Percentiles rank a stretch among this genome's conserved stretches.
Conservation (phyloP, 2,113 vertebrate genomes). For the Galemys pyrenaicus region DNA sequence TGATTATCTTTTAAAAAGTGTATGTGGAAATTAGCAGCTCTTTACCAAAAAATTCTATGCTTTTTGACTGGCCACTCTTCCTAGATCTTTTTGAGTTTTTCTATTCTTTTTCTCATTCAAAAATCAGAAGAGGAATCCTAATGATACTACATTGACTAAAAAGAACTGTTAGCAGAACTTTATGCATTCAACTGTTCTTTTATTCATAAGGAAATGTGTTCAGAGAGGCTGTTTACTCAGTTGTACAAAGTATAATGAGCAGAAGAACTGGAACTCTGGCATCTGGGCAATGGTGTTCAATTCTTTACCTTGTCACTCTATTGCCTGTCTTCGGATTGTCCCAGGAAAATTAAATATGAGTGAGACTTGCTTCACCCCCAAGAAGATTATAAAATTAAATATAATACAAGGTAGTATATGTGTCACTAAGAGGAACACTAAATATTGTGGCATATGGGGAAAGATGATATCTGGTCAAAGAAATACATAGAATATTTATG, state of each 20-base stretch:
- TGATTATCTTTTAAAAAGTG: not conserved
- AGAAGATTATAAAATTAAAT: not conserved
- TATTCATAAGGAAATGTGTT: not conserved
- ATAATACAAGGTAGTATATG: not conserved
- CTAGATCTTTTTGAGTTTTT: not conserved
- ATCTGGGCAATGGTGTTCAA: not conserved
- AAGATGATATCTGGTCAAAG: not conserved
- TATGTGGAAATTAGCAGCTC: conserved; percentile 7
- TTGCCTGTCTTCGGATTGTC: not conserved
- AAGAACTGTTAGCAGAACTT: not conserved
- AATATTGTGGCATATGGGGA: not conserved
- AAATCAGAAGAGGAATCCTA: not conserved
- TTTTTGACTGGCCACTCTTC: not conserved
- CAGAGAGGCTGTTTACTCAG: not conserved
- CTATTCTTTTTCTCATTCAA: not conserved
- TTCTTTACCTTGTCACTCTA: not conserved
- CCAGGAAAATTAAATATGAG: not conserved
- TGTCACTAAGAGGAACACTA: not conserved
- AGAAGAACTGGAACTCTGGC: not conserved
- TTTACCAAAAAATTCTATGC: not conserved
- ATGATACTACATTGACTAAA: not conserved
- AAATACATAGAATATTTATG: not conserved
- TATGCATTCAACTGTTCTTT: not conserved
- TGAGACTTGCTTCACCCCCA: not conserved
- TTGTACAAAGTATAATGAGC: not conserved